Evolutionary conservation across 2,888 invertebrate species (phyloP).

Genomic region (Melanophora roralis): DNA sequence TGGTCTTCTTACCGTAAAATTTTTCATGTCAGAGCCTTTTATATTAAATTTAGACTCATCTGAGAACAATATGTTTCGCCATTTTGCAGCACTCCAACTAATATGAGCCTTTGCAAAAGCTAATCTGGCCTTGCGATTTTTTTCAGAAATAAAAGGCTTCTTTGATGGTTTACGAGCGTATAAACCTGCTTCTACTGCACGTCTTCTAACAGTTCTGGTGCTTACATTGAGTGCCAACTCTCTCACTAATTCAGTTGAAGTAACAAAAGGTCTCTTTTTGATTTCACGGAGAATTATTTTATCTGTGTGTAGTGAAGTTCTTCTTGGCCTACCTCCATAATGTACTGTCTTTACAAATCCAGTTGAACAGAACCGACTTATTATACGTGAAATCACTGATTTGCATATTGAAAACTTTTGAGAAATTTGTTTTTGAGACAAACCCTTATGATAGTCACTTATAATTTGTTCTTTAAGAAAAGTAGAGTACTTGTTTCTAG

Average conservation of each 20-base stretch:
- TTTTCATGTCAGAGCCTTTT: too few relatives aligned
- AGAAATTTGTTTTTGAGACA: background rate
- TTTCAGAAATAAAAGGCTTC: too few relatives aligned
- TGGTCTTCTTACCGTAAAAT: too few relatives aligned
- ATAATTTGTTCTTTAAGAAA: background rate
- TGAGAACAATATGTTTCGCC: too few relatives aligned
- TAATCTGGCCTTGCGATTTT: too few relatives aligned
- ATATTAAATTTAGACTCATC: too few relatives aligned
- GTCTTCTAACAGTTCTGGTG: background rate
- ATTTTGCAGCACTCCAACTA: too few relatives aligned
- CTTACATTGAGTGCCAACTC: background rate
- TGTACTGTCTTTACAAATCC: background rate
- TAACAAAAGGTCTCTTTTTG: background rate
- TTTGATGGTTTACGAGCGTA: too few relatives aligned
- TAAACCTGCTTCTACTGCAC: background rate
- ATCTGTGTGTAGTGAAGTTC: background rate
- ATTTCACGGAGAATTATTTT: background rate
- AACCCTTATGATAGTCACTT: background rate
- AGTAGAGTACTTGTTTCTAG: too few relatives aligned
- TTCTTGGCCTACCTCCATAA: background rate
- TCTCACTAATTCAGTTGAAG: background rate
- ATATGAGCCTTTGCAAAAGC: too few relatives aligned
- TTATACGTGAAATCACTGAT: conserved; percentile 9
- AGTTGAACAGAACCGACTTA: background rate
- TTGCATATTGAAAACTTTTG: background rate